Percentiles rank a stretch among this genome's conserved stretches.
These are phyloP conservation scores for Scaptodrosophila latifasciaeformis DNA, from an alignment of 2,888 invertebrate species.

Conservation along the genomic window DNA sequence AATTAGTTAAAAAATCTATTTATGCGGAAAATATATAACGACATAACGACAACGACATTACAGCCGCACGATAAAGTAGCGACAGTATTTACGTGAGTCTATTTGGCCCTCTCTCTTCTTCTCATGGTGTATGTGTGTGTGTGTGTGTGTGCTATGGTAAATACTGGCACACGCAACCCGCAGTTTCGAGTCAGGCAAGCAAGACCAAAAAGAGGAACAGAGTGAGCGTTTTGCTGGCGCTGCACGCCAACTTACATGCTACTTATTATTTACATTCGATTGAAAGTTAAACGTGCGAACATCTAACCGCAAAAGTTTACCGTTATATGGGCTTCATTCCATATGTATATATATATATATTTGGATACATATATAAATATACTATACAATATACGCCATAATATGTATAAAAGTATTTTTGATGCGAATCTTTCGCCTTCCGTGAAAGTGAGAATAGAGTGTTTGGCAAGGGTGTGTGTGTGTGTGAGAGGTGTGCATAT, in stretches of 20 bases:
- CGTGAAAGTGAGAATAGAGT: no score
- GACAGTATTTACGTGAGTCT: background rate
- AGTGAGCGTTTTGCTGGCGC: conserved; percentile 3
- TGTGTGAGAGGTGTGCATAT: background rate
- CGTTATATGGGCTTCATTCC: conserved; percentile 26
- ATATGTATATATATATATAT: no score
- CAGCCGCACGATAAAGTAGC: background rate
- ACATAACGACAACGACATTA: conserved; percentile 22
- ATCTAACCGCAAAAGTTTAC: conserved; percentile 41
- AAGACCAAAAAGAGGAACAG: background rate
- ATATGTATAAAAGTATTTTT: no score
- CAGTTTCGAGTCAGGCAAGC: background rate
- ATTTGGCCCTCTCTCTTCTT: conserved; percentile 8
- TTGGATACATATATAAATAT: no score
- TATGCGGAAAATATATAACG: conserved; percentile 40
- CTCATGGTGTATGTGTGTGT: background rate
- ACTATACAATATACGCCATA: no score
- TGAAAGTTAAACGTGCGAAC: conserved; percentile 67
- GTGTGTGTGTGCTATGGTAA: background rate
- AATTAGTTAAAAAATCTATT: conserved; percentile 48
- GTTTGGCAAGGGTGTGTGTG: background rate
- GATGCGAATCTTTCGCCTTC: no score
- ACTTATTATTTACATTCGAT: conserved; percentile 69
- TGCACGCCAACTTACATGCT: conserved; percentile 38
- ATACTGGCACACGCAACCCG: background rate